phyloP scores from a whole-genome alignment of 1,140 invertebrate species.

The Stegodyphus mimosarum region DNA sequence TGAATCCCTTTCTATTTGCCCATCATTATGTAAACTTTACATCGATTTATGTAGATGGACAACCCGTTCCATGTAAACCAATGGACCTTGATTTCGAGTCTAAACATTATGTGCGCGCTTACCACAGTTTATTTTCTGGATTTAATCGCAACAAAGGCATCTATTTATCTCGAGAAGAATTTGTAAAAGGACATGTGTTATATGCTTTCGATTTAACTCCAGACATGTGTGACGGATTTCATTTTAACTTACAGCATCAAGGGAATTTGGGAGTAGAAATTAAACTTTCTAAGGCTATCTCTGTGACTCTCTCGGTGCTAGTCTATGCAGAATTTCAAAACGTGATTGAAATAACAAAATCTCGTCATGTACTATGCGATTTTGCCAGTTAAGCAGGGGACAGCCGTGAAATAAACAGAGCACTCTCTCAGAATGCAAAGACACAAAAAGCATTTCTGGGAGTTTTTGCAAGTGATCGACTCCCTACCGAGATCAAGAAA shows the following conservation, averaged over 20 bases:
- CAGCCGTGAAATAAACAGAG: neutral
- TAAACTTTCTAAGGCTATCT: neutral
- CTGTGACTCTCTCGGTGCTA: neutral
- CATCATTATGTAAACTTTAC: constrained; percentile 12
- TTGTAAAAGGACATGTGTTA: neutral
- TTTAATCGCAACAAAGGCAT: neutral
- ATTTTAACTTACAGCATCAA: constrained; percentile 15
- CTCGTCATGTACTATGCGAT: neutral
- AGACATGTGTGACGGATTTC: neutral
- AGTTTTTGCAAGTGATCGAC: neutral
- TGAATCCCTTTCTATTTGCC: constrained; percentile 9
- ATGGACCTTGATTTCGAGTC: neutral
- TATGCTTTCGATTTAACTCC: constrained; percentile 13
- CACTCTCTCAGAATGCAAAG: neutral
- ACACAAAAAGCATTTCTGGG: neutral
- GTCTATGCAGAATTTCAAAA: constrained; percentile 7
- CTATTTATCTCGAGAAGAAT: constrained; percentile 3
- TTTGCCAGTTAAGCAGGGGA: neutral
- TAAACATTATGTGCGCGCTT: constrained; percentile 17
- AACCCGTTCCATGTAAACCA: neutral
- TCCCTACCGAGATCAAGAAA: neutral
- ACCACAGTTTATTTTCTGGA: constrained; percentile 2
- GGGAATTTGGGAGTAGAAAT: constrained; percentile 5
- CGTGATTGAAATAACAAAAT: constrained; percentile 6
- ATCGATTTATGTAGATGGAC: constrained; percentile 12